phyloP scores from a whole-genome alignment of 1,140 invertebrate genomes.

The Trichonephila clavata region DNA sequence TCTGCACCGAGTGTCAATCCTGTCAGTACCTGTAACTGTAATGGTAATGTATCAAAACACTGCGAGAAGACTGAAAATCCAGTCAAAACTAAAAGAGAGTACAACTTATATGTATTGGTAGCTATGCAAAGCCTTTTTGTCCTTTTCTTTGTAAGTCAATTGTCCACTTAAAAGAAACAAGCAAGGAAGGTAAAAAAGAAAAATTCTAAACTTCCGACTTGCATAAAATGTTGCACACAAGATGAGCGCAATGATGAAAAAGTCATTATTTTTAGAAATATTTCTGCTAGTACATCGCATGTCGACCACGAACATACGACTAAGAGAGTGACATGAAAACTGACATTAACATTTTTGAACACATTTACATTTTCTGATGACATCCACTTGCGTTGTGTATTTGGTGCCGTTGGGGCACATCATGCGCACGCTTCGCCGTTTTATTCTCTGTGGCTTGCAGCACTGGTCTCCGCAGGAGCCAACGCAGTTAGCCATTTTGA shows the following conservation, averaged over 20 bases:
- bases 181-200: not conserved
- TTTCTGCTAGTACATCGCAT: not conserved
- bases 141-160: not conserved
- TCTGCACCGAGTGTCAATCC: not conserved
- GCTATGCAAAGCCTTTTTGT: not conserved
- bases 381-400: conserved; percentile 97
- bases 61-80: not conserved
- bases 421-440: conserved; percentile 94
- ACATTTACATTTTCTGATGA: conserved; percentile 92
- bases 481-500: conserved; percentile 93
- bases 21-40: not conserved
- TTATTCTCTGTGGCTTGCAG: conserved; percentile 93
- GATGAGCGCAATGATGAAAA: conserved; percentile 2
- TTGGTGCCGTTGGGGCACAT: conserved; percentile 95
- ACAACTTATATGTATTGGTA: not conserved
- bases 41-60: not conserved
- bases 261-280: conserved; percentile 11
- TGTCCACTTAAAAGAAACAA: not conserved
- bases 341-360: conserved; percentile 79
- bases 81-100: not conserved
- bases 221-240: conserved; percentile 21
- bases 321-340: not conserved
- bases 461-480: conserved; percentile 88
- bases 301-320: conserved; percentile 4
- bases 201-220: conserved; percentile 26